Evolutionary conservation across 2,113 vertebrate genomes (phyloP), one percentile per base, ranked within the genome.

Genomic region (Macrotis lagotis): DNA sequence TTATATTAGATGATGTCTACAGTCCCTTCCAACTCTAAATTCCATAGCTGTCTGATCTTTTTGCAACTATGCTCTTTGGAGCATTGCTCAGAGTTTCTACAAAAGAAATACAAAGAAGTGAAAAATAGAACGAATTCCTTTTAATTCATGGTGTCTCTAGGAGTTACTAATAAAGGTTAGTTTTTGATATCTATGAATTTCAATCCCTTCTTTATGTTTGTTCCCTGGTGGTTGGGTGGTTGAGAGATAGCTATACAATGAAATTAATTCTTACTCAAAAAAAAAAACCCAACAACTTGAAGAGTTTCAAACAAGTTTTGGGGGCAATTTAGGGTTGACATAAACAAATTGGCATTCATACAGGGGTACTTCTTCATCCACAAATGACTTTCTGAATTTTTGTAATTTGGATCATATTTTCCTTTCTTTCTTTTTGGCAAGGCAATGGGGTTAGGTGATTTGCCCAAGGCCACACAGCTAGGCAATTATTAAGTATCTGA

Each of bases 151-250:
- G 47, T 19, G 89, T 51, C 92, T 26, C 90, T 51, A 90, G 0
- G 11, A 94, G 88, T 92, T 51, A 51, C 48, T 92, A 90, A 55
- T 31, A 93, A 83, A 93, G 50, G 51, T 53, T 59, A 53, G 59
- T 24, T 59, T 94, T 91, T 5, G 8, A 37, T 55, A 52, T 3
- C 50, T 16, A 55, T 51, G 59, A 50, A 48, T 91, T 94, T 91
- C 52, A 48, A 51, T 44, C 5, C 26, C n/a, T 44, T 44, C n/a
- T 44, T 10, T 5, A 12, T 50, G 50, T 59, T 91, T 90, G 51
- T 66, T 37, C 8, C 12, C 51, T 48, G 11, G 50, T 51, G 59
- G 11, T 16, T 50, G 14, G 53, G 48, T 6, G 37, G 10, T 48
- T 89, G 90, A 59, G 24, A 50, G 22, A 49, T 92, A 51, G 55